phyloP scores from a whole-genome alignment of 2,113 vertebrate species.

The Mellivora capensis region DNA sequence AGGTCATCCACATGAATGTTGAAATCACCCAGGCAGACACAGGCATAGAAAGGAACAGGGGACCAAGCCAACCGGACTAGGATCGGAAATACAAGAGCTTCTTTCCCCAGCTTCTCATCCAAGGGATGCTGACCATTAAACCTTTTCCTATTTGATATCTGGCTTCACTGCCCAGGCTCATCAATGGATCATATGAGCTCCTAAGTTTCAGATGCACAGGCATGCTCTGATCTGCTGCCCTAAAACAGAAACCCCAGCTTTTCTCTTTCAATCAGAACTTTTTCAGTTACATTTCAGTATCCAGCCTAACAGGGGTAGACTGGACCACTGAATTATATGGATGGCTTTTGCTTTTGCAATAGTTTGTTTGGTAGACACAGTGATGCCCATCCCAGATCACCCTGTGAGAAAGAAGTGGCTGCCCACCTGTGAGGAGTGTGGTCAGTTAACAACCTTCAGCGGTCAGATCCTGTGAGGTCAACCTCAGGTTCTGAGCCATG shows the following conservation, averaged over 20 bases:
- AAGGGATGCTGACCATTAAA: background rate
- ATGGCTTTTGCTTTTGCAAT: background rate
- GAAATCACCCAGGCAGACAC: background rate
- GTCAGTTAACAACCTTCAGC: background rate
- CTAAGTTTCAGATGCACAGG: background rate
- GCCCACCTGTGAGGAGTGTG: background rate
- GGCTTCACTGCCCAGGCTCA: background rate
- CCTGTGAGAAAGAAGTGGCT: background rate
- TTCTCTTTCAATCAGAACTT: background rate
- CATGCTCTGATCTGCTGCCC: background rate
- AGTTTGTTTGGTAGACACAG: background rate
- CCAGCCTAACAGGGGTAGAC: background rate
- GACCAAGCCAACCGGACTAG: background rate
- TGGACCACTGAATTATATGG: background rate
- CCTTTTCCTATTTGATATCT: background rate
- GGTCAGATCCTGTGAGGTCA: background rate
- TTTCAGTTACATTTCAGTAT: background rate
- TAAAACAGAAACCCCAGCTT: background rate
- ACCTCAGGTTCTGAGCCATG: background rate
- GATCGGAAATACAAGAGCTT: background rate
- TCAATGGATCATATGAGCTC: background rate
- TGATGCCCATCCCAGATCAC: background rate
- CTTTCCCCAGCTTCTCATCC: background rate
- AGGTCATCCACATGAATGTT: background rate
- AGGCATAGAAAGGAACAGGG: background rate